phyloP scores from a whole-genome alignment of 2,888 invertebrate species.

The Anticlea derivata region DNA sequence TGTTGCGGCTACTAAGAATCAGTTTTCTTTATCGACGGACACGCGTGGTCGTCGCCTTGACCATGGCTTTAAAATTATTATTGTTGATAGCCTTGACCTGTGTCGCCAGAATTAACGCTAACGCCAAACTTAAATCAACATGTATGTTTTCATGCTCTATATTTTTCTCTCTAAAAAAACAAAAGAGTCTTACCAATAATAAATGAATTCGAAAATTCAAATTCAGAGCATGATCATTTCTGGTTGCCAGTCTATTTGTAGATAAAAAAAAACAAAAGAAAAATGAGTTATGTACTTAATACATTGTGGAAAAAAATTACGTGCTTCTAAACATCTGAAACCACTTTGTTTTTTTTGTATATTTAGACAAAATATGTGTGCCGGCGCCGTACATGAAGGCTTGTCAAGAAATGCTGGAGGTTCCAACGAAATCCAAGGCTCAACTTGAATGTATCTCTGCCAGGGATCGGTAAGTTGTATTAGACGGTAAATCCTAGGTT shows the following conservation, averaged over 20 bases:
- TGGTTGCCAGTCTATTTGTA: background rate
- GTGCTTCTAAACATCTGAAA: background rate
- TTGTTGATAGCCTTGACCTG: conserved; percentile 59
- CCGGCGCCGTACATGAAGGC: conserved; percentile 85
- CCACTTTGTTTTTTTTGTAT: conserved; percentile 1
- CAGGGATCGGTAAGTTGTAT: conserved; percentile 85
- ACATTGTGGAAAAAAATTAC: too few species aligned
- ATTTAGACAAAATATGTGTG: conserved; percentile 89
- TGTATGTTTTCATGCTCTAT: conserved; percentile 55
- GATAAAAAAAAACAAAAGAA: background rate
- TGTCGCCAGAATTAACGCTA: conserved; percentile 59
- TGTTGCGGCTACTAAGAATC: conserved; percentile 46
- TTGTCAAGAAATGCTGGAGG: conserved; percentile 87
- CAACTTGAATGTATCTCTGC: conserved; percentile 87
- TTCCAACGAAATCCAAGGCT: conserved; percentile 84
- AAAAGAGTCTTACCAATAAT: background rate
- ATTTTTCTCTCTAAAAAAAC: background rate
- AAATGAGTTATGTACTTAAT: too few species aligned
- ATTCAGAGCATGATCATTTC: background rate
- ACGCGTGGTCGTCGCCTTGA: conserved; percentile 61
- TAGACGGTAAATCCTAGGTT: too few species aligned
- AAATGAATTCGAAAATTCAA: background rate
- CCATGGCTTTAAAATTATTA: conserved; percentile 71
- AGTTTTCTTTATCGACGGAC: conserved; percentile 59
- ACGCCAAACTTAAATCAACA: conserved; percentile 65